Base-by-base conservation (phyloP, 2,888 invertebrate species). In the Agriopis aurantiaria region DNA sequence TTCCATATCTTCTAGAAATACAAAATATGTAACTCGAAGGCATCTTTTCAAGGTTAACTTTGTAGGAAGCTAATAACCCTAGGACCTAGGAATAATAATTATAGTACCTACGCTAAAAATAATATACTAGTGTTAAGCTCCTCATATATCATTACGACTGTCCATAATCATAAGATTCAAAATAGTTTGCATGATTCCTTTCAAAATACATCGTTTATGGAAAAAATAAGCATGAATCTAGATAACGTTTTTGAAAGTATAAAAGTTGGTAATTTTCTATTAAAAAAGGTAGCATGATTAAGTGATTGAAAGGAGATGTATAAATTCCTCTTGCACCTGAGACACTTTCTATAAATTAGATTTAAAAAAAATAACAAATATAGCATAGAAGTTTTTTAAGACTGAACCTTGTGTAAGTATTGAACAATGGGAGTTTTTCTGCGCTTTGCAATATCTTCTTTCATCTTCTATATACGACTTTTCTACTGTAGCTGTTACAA, bases 271-370 rank as follows among this genome's bases (percentile, higher is more conserved):
- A 48, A 55, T 59, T 58, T 65, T 69, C 52, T 49, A 17, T 46
- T 10, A 52, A 66, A 65, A 73, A 80, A 73, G 81, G 81, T 79
- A 83, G 86, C 85, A 85, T 86, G 86, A 81, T 78, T 73, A 73
- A 78, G 76, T 81, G 80, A 77, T n/a, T 67, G 12, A 45, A 74
- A 77, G 76, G 77, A 78, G 68, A 57, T 48, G 68, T 73, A 70
- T 55, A 69, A 55, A 59, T 33, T 49, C 40, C 17, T 68, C 48
- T 66, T 68, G 64, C 62, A 67, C 58, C 59, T 67, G 52, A 45
- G 43, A 51, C 45, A 68, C 59, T 40, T 40, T 52, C 65, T 59
- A 49, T 46, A 17, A 51, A 64, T 43, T 11, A 49, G 60, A 69
- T 74, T n/a, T n/a, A n/a, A 74, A 78, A 76, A 77, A 81, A 71